Base-by-base conservation (phyloP, 2,888 invertebrate genomes). In the Pandemis cinnamomeana region DNA sequence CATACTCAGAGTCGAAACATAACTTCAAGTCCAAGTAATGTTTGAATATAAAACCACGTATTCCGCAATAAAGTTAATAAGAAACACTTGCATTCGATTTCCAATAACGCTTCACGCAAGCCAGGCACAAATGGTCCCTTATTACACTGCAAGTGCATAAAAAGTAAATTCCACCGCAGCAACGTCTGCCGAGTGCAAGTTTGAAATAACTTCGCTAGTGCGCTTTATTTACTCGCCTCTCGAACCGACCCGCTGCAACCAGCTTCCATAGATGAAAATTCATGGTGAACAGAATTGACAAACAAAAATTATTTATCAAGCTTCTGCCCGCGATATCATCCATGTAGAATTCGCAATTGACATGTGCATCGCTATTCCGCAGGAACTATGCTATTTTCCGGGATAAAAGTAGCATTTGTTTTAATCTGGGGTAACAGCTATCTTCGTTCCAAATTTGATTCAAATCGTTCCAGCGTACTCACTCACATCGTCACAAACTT, bases 141-240 rank as follows among this genome's bases (percentile, higher is more conserved):
- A 78, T 81, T 80, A 79, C 77, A 74, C 71, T 66, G 73, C 71
- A 74, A 81, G 81, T 83, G 80, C 79, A 83, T 85, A 85, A 86
- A 87, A 83, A 84, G 80, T 76, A 84, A 83, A 83, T 84, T 85
- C 82, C 83, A 84, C 83, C 82, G 83, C 82, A 77, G 83, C 82
- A 77, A 80, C 76, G 77, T 77, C 73, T 75, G 78, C 76, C 81
- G 78, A 75, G 72, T 76, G 55, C 78, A 85, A 90, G 82, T 87
- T 89, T 80, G 81, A 84, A 89, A 89, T 90, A 89, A 89, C 89
- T 91, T 87, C 78, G 81, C 82, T 78, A 86, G 83, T 86, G 80
- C 82, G 80, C 83, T 85, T 83, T 91, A 88, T 92, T 91, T 91
- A 87, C 88, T 86, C 85, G 87, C 84, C 87, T 84, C 89, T 91